Evolutionary conservation across 2,113 vertebrate species (phyloP).

Genomic region (Sarotherodon lohbergeri): DNA sequence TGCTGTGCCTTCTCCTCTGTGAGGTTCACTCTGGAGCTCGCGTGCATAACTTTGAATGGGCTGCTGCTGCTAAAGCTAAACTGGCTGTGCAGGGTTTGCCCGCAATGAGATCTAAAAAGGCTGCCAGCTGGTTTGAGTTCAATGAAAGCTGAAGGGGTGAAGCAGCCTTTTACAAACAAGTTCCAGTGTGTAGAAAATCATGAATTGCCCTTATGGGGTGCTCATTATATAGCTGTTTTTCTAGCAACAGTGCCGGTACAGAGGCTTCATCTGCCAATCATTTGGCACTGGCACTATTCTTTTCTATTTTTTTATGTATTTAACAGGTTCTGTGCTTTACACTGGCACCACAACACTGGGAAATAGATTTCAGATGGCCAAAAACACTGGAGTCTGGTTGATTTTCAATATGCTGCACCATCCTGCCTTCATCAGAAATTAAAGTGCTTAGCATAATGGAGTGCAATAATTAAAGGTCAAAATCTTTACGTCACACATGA

Average conservation of each 20-base stretch:
- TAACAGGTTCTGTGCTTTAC: neutral
- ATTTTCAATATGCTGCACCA: neutral
- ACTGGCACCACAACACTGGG: neutral
- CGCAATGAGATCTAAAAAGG: neutral
- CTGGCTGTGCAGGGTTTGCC: neutral
- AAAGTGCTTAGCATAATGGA: neutral
- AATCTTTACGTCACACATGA: neutral
- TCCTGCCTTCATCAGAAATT: neutral
- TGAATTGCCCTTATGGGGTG: neutral
- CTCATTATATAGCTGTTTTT: neutral
- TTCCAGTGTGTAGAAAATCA: neutral
- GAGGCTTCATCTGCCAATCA: neutral
- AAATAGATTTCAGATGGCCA: neutral
- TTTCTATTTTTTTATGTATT: neutral
- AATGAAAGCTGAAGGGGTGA: neutral
- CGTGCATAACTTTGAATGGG: neutral
- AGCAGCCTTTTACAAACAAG: neutral
- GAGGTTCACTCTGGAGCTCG: neutral
- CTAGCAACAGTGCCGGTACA: neutral
- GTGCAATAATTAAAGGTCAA: conserved; percentile 33
- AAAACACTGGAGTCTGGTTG: neutral
- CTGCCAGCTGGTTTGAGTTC: neutral
- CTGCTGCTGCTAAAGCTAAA: neutral
- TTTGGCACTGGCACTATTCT: neutral
- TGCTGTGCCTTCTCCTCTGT: neutral